Evolutionary conservation across 2,113 vertebrate species (phyloP), one percentile per base, ranked within the genome.

Genomic region (Centropus bengalensis): DNA sequence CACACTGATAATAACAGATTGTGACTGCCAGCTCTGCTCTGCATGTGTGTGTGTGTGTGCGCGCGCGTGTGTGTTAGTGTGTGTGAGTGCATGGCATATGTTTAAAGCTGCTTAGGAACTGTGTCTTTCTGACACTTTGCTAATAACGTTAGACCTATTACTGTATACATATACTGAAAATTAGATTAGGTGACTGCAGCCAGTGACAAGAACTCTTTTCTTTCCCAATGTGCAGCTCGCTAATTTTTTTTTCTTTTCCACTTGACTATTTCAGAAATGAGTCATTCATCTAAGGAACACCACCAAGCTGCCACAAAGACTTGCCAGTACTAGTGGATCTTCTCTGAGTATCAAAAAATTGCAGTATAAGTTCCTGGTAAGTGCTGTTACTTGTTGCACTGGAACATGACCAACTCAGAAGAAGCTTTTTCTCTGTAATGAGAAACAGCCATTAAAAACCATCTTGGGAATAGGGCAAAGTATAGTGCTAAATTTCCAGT

Each of bases 151-250:
- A 94, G 82, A 94, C 79, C 66, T 97, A 84, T 96, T 96, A 90
- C 76, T 96, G 82, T 92, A 92, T 88, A 86, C n/a, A 55, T 94
- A 81, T 93, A 89, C 79, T 95, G 87, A 94, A 98, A 97, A 97
- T 96, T 88, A 96, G 92, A 97, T 96, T 96, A 96, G 33, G 70
- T 91, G 56, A 83, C 86, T 91, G 38, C 36, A 14, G 27, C 32
- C 54, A 15, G 14, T 36, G 66, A 98, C 92, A 97, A 97, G 97
- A 96, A 2, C 23, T 85, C 77, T 93, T 97, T 97, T 97, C 79
- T 98, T 97, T 84, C 14, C 44, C 18, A 88, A 28, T 0, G 0
- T 49, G 14, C 2, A 70, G 7, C 40, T 88, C 86, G 13, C 6
- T 36, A 67, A 63, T 54, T 75, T 45, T 58, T 30, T 70, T 82